Evolutionary conservation across 2,888 invertebrate species (phyloP), one percentile per base, ranked within the genome.

Genomic region (Epiperipatus broadwayi): DNA sequence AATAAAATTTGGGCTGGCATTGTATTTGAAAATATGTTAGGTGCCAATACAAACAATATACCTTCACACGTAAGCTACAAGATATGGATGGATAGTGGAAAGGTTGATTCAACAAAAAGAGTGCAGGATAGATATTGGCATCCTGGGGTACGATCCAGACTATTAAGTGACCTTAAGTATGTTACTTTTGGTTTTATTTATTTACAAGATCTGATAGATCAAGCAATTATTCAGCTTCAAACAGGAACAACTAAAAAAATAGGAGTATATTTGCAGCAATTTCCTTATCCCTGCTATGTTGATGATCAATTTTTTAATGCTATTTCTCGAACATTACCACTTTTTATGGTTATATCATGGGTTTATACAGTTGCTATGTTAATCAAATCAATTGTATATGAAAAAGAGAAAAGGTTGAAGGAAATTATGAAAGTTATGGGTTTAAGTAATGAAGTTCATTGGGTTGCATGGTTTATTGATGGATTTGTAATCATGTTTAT

Each of bases 131-230:
- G 55, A 44, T 43, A 55, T 4, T 47, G 49, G 8, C 48, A 52
- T 4, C 54, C 54, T 25, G 50, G 52, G 2, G 53, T 57, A 1
- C 46, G 60, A 14, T 40, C 52, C n/a, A 47, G 57, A 25, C 58
- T 60, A 1, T 47, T 54, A 3, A 50, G 55, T 27, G 65, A 67
- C 47, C 45, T 66, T 34, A 70, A 70, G 49, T 71, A 71, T 53
- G 50, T 69, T 35, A 62, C 65, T 2, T 74, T 73, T 41, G 85
- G 85, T 4, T 85, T 85, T 59, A 67, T 78, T 2, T 79, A 78
- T 55, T 65, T 87, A 10, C 81, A 81, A 55, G 84, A 87, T 51
- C 66, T 80, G 48, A 59, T 87, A 10, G 84, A 85, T 54, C 69
- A 72, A 43, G 76, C 75, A 3, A 73, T 85, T 41, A 75, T 85